Percentiles rank a stretch among this genome's conserved stretches.
Conservation (phyloP, 2,888 invertebrate genomes). For the Heliconius ethilla region DNA sequence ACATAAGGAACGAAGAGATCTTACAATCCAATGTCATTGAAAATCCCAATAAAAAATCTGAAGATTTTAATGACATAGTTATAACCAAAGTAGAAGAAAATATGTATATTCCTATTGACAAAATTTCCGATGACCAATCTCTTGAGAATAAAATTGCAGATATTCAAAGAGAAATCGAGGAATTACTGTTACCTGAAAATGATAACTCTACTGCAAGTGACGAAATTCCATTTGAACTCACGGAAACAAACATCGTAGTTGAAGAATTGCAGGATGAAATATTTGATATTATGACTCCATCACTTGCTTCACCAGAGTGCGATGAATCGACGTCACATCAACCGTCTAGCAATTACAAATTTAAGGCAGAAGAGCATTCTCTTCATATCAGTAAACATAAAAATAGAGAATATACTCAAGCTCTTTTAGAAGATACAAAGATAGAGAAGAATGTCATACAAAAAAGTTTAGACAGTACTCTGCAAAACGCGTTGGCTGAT, state of each 20-base stretch:
- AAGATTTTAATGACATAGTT: not conserved
- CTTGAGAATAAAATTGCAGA: slow-evolving; percentile 78
- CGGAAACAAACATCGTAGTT: slow-evolving; percentile 55
- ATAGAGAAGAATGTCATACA: not conserved
- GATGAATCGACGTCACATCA: slow-evolving; percentile 26
- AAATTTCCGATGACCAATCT: slow-evolving; percentile 68
- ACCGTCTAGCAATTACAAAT: not conserved
- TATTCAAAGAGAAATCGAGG: slow-evolving; percentile 76
- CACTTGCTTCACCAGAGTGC: slow-evolving; percentile 24
- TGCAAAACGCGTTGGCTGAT: slow-evolving; percentile 50
- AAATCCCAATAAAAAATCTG: not conserved
- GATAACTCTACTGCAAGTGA: slow-evolving; percentile 70
- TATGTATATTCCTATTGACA: slow-evolving; percentile 44
- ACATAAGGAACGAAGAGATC: not conserved
- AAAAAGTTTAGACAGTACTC: slow-evolving; percentile 29
- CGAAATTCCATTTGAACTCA: slow-evolving; percentile 64
- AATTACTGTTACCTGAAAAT: slow-evolving; percentile 75
- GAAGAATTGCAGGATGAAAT: slow-evolving; percentile 66
- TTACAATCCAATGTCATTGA: not conserved
- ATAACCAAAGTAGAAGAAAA: slow-evolving; percentile 12
- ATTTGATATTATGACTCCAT: slow-evolving; percentile 49
- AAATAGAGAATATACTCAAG: slow-evolving; percentile 63
- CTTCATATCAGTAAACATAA: slow-evolving; percentile 56
- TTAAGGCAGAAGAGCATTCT: slow-evolving; percentile 47
- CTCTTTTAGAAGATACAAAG: slow-evolving; percentile 54